These are phyloP conservation scores for Phyllotreta striolata DNA, from an alignment of 2,888 invertebrate genomes.

Conservation along the genomic window DNA sequence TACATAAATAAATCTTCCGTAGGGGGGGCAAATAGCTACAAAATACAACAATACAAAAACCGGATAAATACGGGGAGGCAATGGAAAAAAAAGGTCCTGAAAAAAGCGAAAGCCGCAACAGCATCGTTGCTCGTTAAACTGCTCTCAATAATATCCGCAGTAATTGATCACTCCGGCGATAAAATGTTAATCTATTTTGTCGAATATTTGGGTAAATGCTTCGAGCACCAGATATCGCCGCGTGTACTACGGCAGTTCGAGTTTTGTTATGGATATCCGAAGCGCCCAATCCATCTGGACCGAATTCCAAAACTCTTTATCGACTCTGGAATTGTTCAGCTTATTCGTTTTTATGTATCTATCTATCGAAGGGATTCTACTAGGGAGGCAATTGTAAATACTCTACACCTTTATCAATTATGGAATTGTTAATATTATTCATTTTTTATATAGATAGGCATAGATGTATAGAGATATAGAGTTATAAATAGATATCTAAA, in stretches of 20 bases:
- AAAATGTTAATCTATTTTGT: constrained; percentile 45
- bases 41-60: no score
- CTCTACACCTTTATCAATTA: no score
- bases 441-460: no score
- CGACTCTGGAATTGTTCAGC: no score
- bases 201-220: constrained; percentile 47
- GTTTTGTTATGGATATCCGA: constrained; percentile 33
- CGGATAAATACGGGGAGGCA: constrained; percentile 2
- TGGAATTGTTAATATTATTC: no score
- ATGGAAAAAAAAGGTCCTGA: constrained; percentile 3
- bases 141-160: constrained; percentile 33
- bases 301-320: neutral
- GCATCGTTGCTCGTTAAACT: constrained; percentile 26
- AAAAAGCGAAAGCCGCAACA: constrained; percentile 16
- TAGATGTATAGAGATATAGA: no score
- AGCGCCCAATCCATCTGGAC: constrained; percentile 1
- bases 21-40: no score
- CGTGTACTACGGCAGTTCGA: constrained; percentile 29
- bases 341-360: no score
- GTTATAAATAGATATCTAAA: no score
- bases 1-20: no score
- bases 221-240: constrained; percentile 35
- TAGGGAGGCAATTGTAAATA: no score
- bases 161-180: constrained; percentile 32
- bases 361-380: no score